Conservation (phyloP, 2,113 vertebrate genomes). For the Pogonocichla stellata region DNA sequence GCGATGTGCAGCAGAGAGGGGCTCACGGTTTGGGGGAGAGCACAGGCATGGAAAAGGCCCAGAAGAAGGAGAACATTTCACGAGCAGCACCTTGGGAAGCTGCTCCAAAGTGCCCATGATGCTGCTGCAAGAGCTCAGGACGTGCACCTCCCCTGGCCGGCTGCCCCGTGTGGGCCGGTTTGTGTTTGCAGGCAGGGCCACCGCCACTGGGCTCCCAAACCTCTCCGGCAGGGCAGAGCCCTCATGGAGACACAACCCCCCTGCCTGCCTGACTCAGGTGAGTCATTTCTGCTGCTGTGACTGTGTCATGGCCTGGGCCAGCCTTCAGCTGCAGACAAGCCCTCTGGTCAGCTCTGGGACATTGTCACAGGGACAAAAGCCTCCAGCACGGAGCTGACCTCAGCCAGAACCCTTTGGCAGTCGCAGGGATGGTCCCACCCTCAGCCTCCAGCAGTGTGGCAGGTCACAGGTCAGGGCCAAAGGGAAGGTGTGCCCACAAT, state of each 20-base stretch:
- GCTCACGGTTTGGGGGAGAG: background rate
- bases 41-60: background rate
- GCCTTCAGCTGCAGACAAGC: background rate
- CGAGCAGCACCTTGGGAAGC: background rate
- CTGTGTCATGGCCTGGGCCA: background rate
- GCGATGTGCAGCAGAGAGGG: background rate
- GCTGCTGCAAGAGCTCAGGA: background rate
- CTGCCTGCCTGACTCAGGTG: background rate
- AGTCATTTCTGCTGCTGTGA: background rate
- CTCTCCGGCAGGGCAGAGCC: background rate
- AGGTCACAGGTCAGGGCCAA: background rate
- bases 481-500: background rate
- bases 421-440: rapidly evolving
- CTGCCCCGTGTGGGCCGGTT: rapidly evolving
- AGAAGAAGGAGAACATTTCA: background rate
- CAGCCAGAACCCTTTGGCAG: background rate
- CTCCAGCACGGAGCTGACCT: background rate
- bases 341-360: background rate
- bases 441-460: rapidly evolving
- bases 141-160: rapidly evolving
- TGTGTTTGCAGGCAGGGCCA: background rate
- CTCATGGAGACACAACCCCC: rapidly evolving
- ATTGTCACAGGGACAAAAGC: background rate
- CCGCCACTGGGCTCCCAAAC: background rate
- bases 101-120: background rate